Evolutionary conservation across 2,113 vertebrate species (phyloP).

Genomic region (Benthochromis sp.): DNA sequence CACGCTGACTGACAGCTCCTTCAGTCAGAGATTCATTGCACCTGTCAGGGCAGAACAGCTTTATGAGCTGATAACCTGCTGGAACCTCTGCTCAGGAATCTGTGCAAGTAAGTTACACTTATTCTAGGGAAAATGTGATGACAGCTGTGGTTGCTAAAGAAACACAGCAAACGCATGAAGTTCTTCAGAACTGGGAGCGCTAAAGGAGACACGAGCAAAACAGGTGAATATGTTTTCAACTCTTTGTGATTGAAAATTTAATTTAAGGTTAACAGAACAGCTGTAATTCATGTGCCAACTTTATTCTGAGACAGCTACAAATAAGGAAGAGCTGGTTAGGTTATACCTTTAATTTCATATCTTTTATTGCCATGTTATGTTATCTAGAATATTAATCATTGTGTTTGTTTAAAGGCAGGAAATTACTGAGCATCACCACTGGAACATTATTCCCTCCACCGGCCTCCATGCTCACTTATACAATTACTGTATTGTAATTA

Average conservation of each 20-base stretch:
- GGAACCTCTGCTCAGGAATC: neutral
- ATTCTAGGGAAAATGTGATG: neutral
- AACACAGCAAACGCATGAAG: neutral
- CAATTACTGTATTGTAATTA: neutral
- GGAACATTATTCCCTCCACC: neutral
- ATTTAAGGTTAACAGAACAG: neutral
- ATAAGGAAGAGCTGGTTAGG: neutral
- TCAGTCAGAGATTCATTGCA: neutral
- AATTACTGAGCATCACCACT: neutral
- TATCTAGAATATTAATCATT: neutral
- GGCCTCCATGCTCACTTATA: neutral
- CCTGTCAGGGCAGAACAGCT: neutral
- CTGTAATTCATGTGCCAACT: neutral
- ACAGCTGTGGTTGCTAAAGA: neutral
- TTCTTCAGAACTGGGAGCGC: neutral
- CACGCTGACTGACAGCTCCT: neutral
- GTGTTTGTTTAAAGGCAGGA: neutral
- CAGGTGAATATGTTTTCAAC: neutral
- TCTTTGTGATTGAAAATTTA: neutral
- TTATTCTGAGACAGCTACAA: neutral
- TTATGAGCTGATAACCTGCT: neutral
- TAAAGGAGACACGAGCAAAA: neutral
- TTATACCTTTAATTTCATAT: neutral
- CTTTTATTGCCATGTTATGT: neutral
- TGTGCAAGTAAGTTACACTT: neutral